Evolutionary conservation across 2,888 invertebrate genomes (phyloP).

Genomic region (Operophtera brumata): DNA sequence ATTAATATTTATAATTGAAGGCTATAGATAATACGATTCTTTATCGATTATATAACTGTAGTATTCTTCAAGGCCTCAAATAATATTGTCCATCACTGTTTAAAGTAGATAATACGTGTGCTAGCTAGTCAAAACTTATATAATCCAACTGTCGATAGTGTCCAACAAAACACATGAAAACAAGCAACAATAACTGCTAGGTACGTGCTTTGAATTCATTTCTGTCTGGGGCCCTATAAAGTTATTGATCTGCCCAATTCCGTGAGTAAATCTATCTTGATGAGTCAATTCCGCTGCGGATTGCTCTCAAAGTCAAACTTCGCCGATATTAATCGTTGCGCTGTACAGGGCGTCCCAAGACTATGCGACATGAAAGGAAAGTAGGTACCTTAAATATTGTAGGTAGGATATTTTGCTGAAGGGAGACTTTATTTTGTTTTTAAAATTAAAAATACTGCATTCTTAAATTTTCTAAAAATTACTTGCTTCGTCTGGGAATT

Average conservation of each 20-base stretch:
- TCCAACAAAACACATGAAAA: constrained; percentile 17
- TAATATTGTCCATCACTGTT: not conserved
- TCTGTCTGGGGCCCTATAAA: constrained; percentile 21
- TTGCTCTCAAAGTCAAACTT: constrained; percentile 33
- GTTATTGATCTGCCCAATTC: constrained; percentile 25
- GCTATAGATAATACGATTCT: too few relatives aligned
- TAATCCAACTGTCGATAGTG: constrained; percentile 4
- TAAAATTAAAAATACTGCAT: too few relatives aligned
- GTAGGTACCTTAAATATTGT: too few relatives aligned
- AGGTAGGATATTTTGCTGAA: too few relatives aligned
- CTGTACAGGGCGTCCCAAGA: too few relatives aligned
- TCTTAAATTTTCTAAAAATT: too few relatives aligned
- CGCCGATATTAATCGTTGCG: constrained; percentile 30
- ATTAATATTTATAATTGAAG: too few relatives aligned
- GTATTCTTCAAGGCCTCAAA: constrained; percentile 3
- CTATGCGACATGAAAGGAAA: too few relatives aligned
- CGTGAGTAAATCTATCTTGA: constrained; percentile 20
- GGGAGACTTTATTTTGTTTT: too few relatives aligned
- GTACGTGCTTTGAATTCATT: constrained; percentile 30
- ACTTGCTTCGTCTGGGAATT: too few relatives aligned
- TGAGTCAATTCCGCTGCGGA: constrained; percentile 31
- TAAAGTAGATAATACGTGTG: not conserved
- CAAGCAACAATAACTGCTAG: constrained; percentile 13
- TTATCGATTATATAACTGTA: not conserved
- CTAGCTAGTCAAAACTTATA: constrained; percentile 2